Base-by-base conservation (phyloP, 2,113 vertebrate genomes). In the Lepisosteus oculatus region DNA sequence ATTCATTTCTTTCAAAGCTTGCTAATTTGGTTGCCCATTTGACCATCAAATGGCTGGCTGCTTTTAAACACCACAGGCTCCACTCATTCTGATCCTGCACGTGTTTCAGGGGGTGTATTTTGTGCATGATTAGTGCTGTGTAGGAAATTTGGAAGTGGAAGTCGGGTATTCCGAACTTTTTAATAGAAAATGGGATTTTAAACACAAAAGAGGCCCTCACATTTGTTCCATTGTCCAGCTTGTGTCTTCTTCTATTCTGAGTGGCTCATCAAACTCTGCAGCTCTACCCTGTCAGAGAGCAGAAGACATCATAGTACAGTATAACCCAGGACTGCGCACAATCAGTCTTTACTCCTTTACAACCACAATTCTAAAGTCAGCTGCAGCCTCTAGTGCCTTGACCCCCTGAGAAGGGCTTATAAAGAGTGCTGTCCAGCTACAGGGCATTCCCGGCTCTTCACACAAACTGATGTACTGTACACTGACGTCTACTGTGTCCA, bases 161-260 rank as follows among this genome's bases (percentile, higher is more conserved):
- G 1, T 29, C 29, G 29, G 29, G 29, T 29, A 29, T 29, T 29
- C 29, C 2, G 29, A 29, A 29, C 29, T 29, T 29, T 29, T 29
- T 29, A 29, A 29, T 29, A 29, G 29, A 29, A 29, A 29, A 29
- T 29, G 29, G 29, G 29, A 29, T 29, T 29, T 29, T 29, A 29
- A 13, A 59, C 14, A 6, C n/a, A 67, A 61, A 13, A 4, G 67
- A 61, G 43, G 74, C 75, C 93, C 91, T 89, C 79, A 95, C 95
- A 82, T 84, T 76, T 89, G 90, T 8, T 92, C 90, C 0, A 88
- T 64, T 6, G 80, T 83, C 95, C 96, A 97, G 80, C 89, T 90
- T 0, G 81, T 6, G 43, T 98, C 95, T 86, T 98, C 96, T 81
- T 97, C 96, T 92, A 98, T 98, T 85, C 95, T 93, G 71, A 98